These are phyloP conservation scores for Eurois occulta DNA, from an alignment of 2,888 invertebrate species.

Conservation along the genomic window DNA sequence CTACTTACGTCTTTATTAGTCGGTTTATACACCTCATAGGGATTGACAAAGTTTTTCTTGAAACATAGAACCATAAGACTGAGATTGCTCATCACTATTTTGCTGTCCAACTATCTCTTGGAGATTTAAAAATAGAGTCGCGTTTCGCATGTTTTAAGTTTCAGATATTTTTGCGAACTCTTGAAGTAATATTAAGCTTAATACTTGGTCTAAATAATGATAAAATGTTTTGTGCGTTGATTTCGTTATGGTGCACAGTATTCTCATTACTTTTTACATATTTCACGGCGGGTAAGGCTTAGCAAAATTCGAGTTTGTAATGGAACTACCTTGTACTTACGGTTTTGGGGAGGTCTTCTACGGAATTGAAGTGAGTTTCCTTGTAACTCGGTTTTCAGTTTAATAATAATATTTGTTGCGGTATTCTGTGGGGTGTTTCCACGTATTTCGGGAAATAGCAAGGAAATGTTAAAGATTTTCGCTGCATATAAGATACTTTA, in stretches of 20 bases:
- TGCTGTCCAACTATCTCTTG: slow-evolving; percentile 29
- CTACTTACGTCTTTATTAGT: slow-evolving; percentile 64
- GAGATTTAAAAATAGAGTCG: slow-evolving; percentile 11
- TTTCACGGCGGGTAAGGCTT: slow-evolving; percentile 62
- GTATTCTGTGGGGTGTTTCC: slow-evolving; percentile 45
- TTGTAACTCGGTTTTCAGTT: slow-evolving; percentile 65
- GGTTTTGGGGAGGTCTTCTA: slow-evolving; percentile 62
- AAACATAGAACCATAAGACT: slow-evolving; percentile 56
- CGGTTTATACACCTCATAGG: slow-evolving; percentile 63
- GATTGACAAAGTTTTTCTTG: slow-evolving; percentile 67
- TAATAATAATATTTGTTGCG: slow-evolving; percentile 66
- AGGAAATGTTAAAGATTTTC: slow-evolving; percentile 17
- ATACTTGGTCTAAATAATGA: slow-evolving; percentile 73
- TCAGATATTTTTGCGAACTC: slow-evolving; percentile 46
- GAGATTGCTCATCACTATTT: slow-evolving; percentile 57
- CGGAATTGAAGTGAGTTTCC: slow-evolving; percentile 68
- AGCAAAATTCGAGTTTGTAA: slow-evolving; percentile 67
- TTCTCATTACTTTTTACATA: slow-evolving; percentile 75
- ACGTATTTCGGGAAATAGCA: slow-evolving; percentile 42
- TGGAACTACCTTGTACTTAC: slow-evolving; percentile 69
- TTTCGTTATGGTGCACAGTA: slow-evolving; percentile 69
- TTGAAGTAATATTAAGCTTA: slow-evolving; percentile 74
- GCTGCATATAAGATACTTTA: not conserved
- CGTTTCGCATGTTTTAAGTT: slow-evolving; percentile 50
- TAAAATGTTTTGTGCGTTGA: slow-evolving; percentile 75